Evolutionary conservation across 2,888 invertebrate species (phyloP).

Genomic region (Agrochola lychnidis): DNA sequence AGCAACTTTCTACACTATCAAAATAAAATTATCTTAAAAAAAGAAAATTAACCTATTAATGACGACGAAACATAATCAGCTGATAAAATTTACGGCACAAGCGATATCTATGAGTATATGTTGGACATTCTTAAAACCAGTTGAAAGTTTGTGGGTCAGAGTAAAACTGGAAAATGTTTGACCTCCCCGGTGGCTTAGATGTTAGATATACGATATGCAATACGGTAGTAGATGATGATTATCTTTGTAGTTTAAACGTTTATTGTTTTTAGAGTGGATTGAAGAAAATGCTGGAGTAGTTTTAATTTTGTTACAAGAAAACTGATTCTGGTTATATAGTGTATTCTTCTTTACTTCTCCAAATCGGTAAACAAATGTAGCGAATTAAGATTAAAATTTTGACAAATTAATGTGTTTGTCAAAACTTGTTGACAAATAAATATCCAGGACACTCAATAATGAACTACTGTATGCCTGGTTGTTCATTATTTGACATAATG

Average conservation of each 20-base stretch:
- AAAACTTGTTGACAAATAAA: too few relatives aligned
- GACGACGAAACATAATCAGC: conserved; percentile 61
- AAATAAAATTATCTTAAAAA: conserved; percentile 47
- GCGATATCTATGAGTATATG: conserved; percentile 51
- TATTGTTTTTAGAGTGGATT: neutral
- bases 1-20: conserved; percentile 58
- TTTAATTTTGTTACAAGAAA: neutral
- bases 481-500: too few relatives aligned
- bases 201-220: conserved; percentile 22
- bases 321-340: too few relatives aligned
- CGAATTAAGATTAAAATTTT: neutral
- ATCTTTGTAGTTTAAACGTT: conserved; percentile 27
- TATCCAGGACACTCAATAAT: too few relatives aligned
- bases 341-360: neutral
- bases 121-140: conserved; percentile 56
- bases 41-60: conserved; percentile 63
- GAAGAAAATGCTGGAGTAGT: neutral
- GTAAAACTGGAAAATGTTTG: conserved; percentile 52
- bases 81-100: conserved; percentile 65
- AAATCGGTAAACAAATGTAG: neutral
- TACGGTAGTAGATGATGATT: conserved; percentile 43
- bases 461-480: too few relatives aligned
- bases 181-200: conserved; percentile 47
- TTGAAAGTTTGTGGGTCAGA: conserved; percentile 61
- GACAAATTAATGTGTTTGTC: neutral